Evolutionary conservation across 2,113 vertebrate species (phyloP), one percentile per base, ranked within the genome.

Genomic region (Dendrocopos noguchii): DNA sequence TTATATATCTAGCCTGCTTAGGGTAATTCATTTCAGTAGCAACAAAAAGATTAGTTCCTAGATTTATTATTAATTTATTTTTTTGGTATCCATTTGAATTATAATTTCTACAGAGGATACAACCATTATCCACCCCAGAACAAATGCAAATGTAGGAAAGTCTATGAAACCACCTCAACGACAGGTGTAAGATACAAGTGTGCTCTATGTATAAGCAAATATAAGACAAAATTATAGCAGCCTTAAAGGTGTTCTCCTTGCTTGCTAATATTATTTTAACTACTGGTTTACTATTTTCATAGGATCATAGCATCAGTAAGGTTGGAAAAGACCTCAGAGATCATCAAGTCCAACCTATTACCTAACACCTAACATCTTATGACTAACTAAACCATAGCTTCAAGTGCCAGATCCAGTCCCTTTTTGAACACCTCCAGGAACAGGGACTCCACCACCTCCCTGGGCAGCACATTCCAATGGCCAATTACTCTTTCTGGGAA

Each of bases 21-120:
- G 25, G 65, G 80, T 46, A 92, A 93, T 78, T 64, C 66, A 87
- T 94, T 91, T 93, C 66, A 88, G 82, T 50, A 70, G 72, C 72
- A 83, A 64, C 74, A 61, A 73, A 34, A 64, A 90, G 90, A 91
- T 87, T 67, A 74, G 64, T 60, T 84, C 70, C n/a, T 64, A 80
- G 65, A 92, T 86, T 73, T 24, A 18, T 39, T 39, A 36, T 36
- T 36, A 36, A 8, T 36, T 36, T 36, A 39, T 20, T 47, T 47
- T 47, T 22, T 22, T 47, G 12, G 6, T 52, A 82, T 63, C 75
- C 28, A 50, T 31, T 85, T 39, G 27, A 91, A 82, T 80, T 76
- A 70, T 70, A 81, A 78, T 78, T 91, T 87, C 73, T 81, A 36
- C 21, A 78, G 70, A 87, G 66, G 53, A 78, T 28, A 75, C 31